Conservation (phyloP, 2,113 vertebrate species). For the Saguinus imperator region DNA sequence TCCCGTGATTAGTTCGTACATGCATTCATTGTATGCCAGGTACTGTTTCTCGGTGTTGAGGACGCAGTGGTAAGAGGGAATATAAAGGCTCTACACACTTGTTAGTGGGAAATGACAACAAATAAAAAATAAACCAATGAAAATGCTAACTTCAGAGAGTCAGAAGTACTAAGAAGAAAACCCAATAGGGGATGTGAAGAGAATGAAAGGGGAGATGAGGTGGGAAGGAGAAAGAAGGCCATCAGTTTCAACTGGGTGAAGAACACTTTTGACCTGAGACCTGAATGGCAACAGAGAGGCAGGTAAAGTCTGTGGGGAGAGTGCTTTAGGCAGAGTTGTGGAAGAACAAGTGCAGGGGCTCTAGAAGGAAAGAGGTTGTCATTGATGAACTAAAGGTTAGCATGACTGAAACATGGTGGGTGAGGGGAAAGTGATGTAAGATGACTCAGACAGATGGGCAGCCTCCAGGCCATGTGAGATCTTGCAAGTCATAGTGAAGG, state of each 20-base stretch:
- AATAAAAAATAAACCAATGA: not conserved
- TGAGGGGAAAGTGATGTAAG: not conserved
- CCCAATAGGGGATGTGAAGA: not conserved
- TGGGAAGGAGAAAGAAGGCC: not conserved
- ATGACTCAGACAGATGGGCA: not conserved
- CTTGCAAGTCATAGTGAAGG: not conserved
- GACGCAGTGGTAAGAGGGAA: not conserved
- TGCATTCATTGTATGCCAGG: not conserved
- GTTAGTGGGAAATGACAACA: not conserved
- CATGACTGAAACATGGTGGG: not conserved
- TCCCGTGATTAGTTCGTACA: not conserved
- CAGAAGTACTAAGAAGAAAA: not conserved
- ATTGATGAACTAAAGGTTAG: not conserved
- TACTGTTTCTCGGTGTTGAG: not conserved
- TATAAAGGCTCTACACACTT: not conserved
- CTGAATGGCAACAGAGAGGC: not conserved
- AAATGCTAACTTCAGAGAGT: not conserved
- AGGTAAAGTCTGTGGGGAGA: not conserved
- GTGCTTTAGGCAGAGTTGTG: not conserved
- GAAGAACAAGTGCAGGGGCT: not conserved
- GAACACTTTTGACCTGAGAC: not conserved
- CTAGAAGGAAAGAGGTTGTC: not conserved
- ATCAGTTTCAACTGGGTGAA: not conserved
- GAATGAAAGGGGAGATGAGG: not conserved
- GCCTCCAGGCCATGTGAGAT: not conserved